Conservation (phyloP, 2,113 vertebrate genomes). For the Ariopsis seemanni region DNA sequence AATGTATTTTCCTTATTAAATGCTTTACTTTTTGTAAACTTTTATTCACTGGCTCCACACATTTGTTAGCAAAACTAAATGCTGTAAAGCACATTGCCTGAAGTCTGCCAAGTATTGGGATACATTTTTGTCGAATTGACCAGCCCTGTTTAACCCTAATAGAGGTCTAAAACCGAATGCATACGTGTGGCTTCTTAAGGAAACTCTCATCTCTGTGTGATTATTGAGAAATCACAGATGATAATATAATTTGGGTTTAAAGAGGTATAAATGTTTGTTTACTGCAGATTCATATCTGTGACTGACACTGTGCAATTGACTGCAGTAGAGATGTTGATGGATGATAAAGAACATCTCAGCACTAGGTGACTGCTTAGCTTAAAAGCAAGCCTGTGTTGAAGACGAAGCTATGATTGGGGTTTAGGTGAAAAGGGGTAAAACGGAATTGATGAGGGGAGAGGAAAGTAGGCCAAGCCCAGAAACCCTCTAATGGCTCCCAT, state of each 20-base stretch:
- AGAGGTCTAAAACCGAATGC: conserved; percentile 19
- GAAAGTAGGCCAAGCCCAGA: conserved; percentile 45
- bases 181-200: conserved; percentile 9
- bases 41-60: not conserved
- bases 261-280: conserved; percentile 8
- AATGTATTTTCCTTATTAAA: not conserved
- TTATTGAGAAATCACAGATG: not conserved
- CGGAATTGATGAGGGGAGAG: conserved; percentile 22
- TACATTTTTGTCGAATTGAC: not conserved
- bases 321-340: not conserved
- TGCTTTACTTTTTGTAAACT: not conserved
- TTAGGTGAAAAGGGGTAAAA: conserved; percentile 15
- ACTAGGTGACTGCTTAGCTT: not conserved
- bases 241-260: conserved; percentile 3
- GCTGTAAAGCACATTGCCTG: not conserved
- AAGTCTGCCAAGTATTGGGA: not conserved
- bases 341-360: too few species aligned
- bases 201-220: not conserved
- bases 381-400: not conserved
- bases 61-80: not conserved
- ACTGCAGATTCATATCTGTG: not conserved
- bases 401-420: conserved; percentile 7
- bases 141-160: not conserved
- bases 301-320: not conserved
- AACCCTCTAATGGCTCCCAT: conserved; percentile 72